phyloP scores from a whole-genome alignment of 1,140 invertebrate genomes.

The Panonychus citri region DNA sequence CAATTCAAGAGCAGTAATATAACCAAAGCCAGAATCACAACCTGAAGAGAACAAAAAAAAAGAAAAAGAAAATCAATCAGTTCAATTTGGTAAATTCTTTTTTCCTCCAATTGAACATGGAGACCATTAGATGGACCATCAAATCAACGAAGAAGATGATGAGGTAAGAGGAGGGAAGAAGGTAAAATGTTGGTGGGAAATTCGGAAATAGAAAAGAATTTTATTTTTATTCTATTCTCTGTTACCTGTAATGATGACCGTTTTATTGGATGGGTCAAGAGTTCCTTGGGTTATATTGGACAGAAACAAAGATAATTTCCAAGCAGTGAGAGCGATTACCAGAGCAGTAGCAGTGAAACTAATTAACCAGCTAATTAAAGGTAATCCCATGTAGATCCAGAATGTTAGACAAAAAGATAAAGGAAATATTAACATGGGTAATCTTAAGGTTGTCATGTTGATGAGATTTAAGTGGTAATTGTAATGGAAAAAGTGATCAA shows the following conservation, averaged over 20 bases:
- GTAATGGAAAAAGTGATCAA: no score
- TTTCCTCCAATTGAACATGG: background rate
- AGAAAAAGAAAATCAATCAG: background rate
- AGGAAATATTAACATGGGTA: background rate
- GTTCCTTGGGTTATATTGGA: background rate
- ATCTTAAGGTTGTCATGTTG: background rate
- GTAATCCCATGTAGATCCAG: background rate
- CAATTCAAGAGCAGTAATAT: conserved; percentile 22
- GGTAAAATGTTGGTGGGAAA: background rate
- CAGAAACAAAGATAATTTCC: background rate
- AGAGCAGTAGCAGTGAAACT: background rate
- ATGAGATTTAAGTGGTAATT: background rate
- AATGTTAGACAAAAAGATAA: background rate
- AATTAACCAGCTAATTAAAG: background rate
- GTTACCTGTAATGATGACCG: background rate
- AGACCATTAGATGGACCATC: background rate
- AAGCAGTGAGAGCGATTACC: background rate
- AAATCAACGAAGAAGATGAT: background rate
- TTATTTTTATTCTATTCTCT: background rate
- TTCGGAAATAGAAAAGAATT: background rate
- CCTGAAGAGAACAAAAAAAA: conserved; percentile 13
- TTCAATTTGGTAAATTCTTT: no score
- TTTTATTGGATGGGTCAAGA: background rate
- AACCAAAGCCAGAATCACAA: conserved; percentile 24
- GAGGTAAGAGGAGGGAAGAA: background rate